phyloP scores from a whole-genome alignment of 2,888 invertebrate species.

The Chymomyza procnemis region DNA sequence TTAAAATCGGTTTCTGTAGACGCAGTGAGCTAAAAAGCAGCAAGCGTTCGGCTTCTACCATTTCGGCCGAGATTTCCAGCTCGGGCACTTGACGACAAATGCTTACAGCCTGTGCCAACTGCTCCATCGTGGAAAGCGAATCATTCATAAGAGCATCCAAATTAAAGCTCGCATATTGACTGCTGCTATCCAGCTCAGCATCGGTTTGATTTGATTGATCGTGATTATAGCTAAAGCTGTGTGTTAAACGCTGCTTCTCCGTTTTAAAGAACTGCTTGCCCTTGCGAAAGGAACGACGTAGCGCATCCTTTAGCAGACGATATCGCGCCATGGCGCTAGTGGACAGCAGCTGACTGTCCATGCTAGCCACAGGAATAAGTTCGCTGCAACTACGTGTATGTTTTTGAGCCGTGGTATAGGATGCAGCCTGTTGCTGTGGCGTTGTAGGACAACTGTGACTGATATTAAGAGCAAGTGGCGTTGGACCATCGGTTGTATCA shows the following conservation, averaged over 20 bases:
- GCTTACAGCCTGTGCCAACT: conserved; percentile 79
- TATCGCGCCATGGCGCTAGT: conserved; percentile 65
- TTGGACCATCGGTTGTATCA: conserved; percentile 46
- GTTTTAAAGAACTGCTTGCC: conserved; percentile 69
- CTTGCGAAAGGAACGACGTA: conserved; percentile 75
- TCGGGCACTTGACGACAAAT: conserved; percentile 79
- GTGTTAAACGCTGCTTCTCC: conserved; percentile 66
- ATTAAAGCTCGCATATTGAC: conserved; percentile 53
- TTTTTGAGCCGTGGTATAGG: not conserved
- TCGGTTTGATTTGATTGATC: conserved; percentile 58
- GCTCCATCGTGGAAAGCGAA: conserved; percentile 66
- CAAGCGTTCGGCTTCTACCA: conserved; percentile 80
- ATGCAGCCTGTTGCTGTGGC: conserved; percentile 41
- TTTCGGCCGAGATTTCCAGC: conserved; percentile 79
- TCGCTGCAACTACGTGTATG: conserved; percentile 44
- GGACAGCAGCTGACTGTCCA: conserved; percentile 48
- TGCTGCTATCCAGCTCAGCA: conserved; percentile 50
- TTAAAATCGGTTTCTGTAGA: not conserved
- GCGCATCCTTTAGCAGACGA: conserved; percentile 68
- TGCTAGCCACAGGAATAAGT: conserved; percentile 38
- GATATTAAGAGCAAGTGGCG: conserved; percentile 27
- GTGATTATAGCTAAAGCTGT: conserved; percentile 52
- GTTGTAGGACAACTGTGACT: conserved; percentile 64
- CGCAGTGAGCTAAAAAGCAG: conserved; percentile 77
- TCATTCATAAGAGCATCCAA: conserved; percentile 66